phyloP scores from a whole-genome alignment of 2,797 vertebrate species.

The Chanos chanos region DNA sequence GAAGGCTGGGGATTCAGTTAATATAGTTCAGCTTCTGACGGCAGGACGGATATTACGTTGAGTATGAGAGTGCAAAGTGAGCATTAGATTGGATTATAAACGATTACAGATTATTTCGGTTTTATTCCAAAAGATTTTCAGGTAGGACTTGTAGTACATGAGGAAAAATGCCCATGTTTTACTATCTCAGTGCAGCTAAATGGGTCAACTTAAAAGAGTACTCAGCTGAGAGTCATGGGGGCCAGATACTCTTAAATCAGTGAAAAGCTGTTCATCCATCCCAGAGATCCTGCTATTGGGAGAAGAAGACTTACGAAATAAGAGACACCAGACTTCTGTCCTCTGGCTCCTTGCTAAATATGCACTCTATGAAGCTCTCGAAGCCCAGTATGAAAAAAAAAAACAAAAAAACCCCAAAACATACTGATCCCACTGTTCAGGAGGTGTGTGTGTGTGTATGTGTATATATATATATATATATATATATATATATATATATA shows the following conservation, averaged over 20 bases:
- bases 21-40: too few relatives aligned
- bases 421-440: too few relatives aligned
- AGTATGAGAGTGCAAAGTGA: too few relatives aligned
- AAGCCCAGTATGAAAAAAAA: neutral
- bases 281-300: too few relatives aligned
- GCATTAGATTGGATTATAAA: too few relatives aligned
- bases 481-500: too few relatives aligned
- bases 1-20: too few relatives aligned
- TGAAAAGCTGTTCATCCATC: neutral
- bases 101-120: slow-evolving; percentile 12
- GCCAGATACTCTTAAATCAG: neutral
- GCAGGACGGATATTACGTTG: too few relatives aligned
- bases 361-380: neutral
- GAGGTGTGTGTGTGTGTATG: too few relatives aligned
- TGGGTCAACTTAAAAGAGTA: slow-evolving; percentile 7
- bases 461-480: too few relatives aligned
- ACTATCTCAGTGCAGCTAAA: slow-evolving; percentile 3
- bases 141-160: slow-evolving; percentile 4
- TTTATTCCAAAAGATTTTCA: slow-evolving; percentile 13
- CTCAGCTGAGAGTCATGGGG: neutral
- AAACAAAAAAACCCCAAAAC: too few relatives aligned
- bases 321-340: neutral
- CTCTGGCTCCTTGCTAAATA: neutral
- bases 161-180: slow-evolving; percentile 15
- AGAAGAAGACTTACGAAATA: neutral